These are phyloP conservation scores for Genyomyrus donnyi DNA, from an alignment of 2,113 vertebrate species.

Conservation along the genomic window DNA sequence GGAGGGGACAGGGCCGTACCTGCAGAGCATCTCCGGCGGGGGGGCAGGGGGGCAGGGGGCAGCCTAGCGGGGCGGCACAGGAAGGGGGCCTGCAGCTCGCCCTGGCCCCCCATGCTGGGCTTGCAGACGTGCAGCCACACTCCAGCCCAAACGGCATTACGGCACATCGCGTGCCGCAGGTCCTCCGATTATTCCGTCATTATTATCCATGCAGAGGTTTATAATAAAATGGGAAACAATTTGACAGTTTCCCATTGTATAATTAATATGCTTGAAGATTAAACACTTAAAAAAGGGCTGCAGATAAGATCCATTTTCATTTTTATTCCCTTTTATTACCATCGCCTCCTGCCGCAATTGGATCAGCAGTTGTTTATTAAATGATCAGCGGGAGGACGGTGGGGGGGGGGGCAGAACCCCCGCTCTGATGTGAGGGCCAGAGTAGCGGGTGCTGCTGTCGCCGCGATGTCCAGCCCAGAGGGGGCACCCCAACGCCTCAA, in stretches of 20 bases:
- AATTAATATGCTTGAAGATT: conserved; percentile 10
- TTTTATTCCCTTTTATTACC: conserved; percentile 1
- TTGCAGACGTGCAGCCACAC: neutral
- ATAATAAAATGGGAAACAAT: neutral
- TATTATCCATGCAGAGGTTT: neutral
- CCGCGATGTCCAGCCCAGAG: neutral
- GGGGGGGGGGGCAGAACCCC: neutral
- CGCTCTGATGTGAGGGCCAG: neutral
- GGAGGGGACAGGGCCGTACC: conserved; percentile 41
- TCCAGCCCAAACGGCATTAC: neutral
- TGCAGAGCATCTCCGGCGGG: conserved; percentile 11
- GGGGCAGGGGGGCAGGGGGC: conserved; percentile 21
- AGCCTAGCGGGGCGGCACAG: too few relatives aligned
- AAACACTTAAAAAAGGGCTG: neutral
- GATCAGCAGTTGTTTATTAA: neutral
- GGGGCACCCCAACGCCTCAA: neutral
- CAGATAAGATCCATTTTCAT: conserved; percentile 14
- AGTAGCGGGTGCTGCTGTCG: neutral
- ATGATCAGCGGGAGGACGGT: neutral
- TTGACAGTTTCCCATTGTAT: neutral
- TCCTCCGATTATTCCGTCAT: neutral
- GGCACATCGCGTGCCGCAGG: neutral
- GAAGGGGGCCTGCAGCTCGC: neutral
- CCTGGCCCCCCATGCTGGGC: neutral
- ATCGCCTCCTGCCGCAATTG: neutral